Evolutionary conservation across 2,888 invertebrate genomes (phyloP).

Genomic region (Lathronympha strigana): DNA sequence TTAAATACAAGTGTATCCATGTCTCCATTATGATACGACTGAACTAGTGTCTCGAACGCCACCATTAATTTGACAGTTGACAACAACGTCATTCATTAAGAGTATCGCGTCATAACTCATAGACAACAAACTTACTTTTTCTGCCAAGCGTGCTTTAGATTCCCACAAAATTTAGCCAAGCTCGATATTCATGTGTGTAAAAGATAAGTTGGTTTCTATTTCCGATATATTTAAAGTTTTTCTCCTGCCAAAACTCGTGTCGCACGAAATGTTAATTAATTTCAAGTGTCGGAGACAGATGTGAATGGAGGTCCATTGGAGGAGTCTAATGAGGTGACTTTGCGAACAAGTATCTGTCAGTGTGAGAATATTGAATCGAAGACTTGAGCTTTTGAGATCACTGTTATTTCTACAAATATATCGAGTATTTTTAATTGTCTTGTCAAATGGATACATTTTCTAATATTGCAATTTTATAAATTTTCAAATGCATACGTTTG

Average conservation of each 20-base stretch:
- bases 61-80: conserved; percentile 75
- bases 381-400: neutral
- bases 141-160: conserved; percentile 1
- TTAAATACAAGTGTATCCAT: conserved; percentile 67
- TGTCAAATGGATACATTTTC: no score
- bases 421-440: neutral
- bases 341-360: conserved; percentile 33
- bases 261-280: conserved; percentile 73
- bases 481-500: no score
- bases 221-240: conserved; percentile 74
- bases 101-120: conserved; percentile 72
- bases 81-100: conserved; percentile 76
- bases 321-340: conserved; percentile 60
- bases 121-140: conserved; percentile 27
- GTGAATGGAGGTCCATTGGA: conserved; percentile 60
- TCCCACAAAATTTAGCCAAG: neutral
- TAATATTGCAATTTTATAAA: no score
- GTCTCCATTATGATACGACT: conserved; percentile 58
- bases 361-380: conserved; percentile 7
- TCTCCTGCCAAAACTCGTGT: conserved; percentile 74
- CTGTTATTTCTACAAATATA: neutral
- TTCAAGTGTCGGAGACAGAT: conserved; percentile 67
- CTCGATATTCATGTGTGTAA: neutral
- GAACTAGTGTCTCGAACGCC: conserved; percentile 53
- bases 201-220: conserved; percentile 62